A percentile compares a stretch with the other conserved stretches of the same genome.
phyloP scores from a whole-genome alignment of 2,797 vertebrate genomes.

The Peromyscus attwateri region DNA sequence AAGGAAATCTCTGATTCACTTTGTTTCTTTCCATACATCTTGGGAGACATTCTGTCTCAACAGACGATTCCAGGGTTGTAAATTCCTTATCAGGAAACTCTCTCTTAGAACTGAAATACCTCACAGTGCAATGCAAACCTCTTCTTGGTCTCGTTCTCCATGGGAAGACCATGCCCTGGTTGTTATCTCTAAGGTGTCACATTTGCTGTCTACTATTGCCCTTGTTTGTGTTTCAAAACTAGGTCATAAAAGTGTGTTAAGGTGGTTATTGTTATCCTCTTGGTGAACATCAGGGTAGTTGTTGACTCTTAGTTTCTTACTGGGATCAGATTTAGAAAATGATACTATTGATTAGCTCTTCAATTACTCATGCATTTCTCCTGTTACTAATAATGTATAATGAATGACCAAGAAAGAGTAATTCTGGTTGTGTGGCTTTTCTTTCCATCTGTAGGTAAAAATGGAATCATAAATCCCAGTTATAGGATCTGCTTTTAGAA shows the following conservation, averaged over 20 bases:
- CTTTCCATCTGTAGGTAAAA: slow-evolving; percentile 53
- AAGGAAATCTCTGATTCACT: slow-evolving; percentile 58
- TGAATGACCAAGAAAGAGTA: slow-evolving; percentile 55
- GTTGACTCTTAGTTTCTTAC: slow-evolving; percentile 57
- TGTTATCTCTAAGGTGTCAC: slow-evolving; percentile 39
- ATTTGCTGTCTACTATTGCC: slow-evolving; percentile 61
- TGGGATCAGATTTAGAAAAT: slow-evolving; percentile 39
- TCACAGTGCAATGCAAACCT: slow-evolving; percentile 76
- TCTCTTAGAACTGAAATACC: slow-evolving; percentile 78
- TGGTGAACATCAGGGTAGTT: slow-evolving; percentile 62
- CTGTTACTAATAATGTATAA: slow-evolving; percentile 36
- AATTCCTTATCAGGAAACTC: slow-evolving; percentile 72
- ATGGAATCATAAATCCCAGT: slow-evolving; percentile 47
- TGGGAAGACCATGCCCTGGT: slow-evolving; percentile 65
- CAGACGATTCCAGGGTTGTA: slow-evolving; percentile 64
- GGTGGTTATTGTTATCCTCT: slow-evolving; percentile 47
- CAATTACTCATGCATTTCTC: slow-evolving; percentile 47
- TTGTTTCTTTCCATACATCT: slow-evolving; percentile 53
- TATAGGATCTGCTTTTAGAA: slow-evolving; percentile 67
- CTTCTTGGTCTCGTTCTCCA: slow-evolving; percentile 67
- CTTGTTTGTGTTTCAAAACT: slow-evolving; percentile 2
- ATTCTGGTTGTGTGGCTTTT: slow-evolving; percentile 61
- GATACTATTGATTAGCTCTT: slow-evolving; percentile 42
- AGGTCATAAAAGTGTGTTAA: slow-evolving; percentile 59
- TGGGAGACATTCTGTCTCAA: slow-evolving; percentile 38